Evolutionary conservation across 2,888 invertebrate genomes (phyloP), one percentile per base, ranked within the genome.

Genomic region (Cabera pusaria): DNA sequence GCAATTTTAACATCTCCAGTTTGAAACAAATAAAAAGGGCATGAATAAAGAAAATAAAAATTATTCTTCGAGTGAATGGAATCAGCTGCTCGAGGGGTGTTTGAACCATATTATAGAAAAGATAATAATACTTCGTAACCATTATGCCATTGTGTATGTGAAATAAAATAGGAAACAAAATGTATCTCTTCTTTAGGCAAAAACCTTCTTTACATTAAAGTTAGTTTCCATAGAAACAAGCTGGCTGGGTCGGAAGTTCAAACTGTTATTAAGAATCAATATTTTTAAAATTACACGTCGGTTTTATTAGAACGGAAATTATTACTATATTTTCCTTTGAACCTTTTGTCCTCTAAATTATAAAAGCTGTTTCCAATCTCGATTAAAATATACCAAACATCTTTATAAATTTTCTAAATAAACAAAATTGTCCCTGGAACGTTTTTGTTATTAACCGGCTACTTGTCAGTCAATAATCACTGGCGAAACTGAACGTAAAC

Each of bases 61-160:
- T 40, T 39, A 34, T 48, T 36, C 34, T 19, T 9, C 25, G 31
- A 56, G 72, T 74, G 65, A 74, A 75, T 71, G 70, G 62, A 77
- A 82, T 81, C 82, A 82, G 81, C 81, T 83, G 81, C 70, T 75
- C 56, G 42, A 54, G 56, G 73, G 71, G 72, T 49, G 59, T 48
- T 48, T 52, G 49, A 42, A 24, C 50, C 43, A 64, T 56, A n/a
- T n/a, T n/a, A n/a, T n/a, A n/a, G n/a, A n/a, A n/a, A n/a, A n/a
- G n/a, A n/a, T n/a, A n/a, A n/a, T n/a, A n/a, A n/a, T n/a, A n/a
- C n/a, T n/a, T n/a, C n/a, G n/a, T n/a, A n/a, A n/a, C n/a, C n/a
- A n/a, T n/a, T n/a, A 29, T 7, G 64, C 65, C n/a, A n/a, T 23
- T 14, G 25, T 32, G 39, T 18, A 37, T 31, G 37, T 26, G 27